Conservation (phyloP, 2,113 vertebrate species). For the Nibea albiflora region DNA sequence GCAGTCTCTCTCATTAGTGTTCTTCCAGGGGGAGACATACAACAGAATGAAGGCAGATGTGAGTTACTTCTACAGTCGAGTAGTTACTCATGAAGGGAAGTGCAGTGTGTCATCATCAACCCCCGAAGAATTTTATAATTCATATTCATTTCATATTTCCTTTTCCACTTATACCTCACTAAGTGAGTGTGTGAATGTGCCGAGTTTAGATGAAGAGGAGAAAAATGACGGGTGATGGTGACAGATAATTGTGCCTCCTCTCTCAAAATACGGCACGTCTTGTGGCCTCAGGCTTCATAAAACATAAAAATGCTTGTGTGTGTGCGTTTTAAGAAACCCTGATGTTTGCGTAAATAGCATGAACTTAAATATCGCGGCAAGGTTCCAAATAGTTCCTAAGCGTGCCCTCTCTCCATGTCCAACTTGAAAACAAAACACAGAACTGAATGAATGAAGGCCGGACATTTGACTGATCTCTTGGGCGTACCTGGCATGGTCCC, state of each 20-base stretch:
- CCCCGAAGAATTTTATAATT: neutral
- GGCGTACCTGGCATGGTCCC: slow-evolving; percentile 93
- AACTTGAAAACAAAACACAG: neutral
- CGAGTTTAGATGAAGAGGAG: neutral
- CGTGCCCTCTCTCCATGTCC: neutral
- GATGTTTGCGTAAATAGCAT: neutral
- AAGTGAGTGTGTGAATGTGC: neutral
- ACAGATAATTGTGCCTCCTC: neutral
- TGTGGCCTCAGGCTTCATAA: neutral
- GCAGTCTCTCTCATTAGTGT: neutral
- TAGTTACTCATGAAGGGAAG: neutral
- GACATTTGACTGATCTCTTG: neutral
- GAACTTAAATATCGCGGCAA: neutral
- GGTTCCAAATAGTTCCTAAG: neutral
- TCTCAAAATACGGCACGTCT: neutral
- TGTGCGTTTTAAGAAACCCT: neutral
- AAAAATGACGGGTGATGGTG: neutral
- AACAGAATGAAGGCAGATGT: neutral
- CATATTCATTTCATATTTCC: too few species aligned
- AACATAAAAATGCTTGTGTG: neutral
- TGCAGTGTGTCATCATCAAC: neutral
- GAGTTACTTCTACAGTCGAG: neutral
- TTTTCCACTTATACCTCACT: neutral
- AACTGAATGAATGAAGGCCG: neutral
- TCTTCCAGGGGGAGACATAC: neutral